phyloP scores from a whole-genome alignment of 2,113 vertebrate genomes.

The Channa maculata region DNA sequence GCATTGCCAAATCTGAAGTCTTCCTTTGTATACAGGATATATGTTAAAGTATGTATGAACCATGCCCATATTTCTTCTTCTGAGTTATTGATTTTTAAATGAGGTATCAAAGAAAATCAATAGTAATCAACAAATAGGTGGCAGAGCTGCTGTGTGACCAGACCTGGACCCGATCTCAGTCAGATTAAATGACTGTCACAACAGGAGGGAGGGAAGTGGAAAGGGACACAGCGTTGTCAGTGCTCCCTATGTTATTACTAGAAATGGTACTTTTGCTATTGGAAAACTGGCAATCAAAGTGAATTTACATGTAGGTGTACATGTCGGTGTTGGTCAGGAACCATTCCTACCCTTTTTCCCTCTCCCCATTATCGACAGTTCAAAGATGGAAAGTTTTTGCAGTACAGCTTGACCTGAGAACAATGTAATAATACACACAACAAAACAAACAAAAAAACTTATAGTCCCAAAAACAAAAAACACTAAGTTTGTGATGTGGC shows the following conservation, averaged over 20 bases:
- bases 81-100: constrained; percentile 98
- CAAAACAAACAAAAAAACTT: neutral
- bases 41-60: constrained; percentile 95
- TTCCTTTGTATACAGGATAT: constrained; percentile 85
- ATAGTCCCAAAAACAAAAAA: no score
- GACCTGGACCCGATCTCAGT: constrained; percentile 86
- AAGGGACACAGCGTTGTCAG: no score
- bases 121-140: constrained; percentile 99
- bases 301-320: neutral
- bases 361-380: no score
- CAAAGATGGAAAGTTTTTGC: neutral
- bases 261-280: neutral
- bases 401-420: neutral
- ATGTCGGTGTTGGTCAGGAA: neutral
- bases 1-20: constrained; percentile 89
- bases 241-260: no score
- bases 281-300: neutral
- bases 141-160: constrained; percentile 85
- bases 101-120: constrained; percentile 98
- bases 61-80: constrained; percentile 92
- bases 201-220: constrained; percentile 41
- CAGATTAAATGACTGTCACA: constrained; percentile 89
- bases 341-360: neutral
- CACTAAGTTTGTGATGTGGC: no score
- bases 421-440: neutral